Evolutionary conservation across 2,888 invertebrate species (phyloP), one percentile per base, ranked within the genome.

Genomic region (Shargacucullia verbasci): DNA sequence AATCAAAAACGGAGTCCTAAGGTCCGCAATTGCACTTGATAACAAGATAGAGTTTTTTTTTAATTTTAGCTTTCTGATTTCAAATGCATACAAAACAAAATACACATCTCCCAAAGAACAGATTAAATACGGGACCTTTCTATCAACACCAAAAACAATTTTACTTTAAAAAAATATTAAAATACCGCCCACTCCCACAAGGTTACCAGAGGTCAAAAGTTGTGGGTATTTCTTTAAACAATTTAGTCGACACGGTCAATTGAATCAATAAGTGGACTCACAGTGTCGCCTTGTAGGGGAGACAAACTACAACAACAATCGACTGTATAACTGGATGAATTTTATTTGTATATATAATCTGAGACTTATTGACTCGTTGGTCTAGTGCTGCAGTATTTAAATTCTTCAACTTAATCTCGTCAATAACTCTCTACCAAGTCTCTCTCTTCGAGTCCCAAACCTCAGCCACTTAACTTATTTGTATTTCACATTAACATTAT

Each of bases 221-320:
- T 76, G 78, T 81, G 74, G 79, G 82, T 83, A 87, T 87, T 86
- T 83, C 87, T 83, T 80, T 86, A 74, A 86, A 88, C 89, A 88
- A 89, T 90, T 89, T 86, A 81, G 70, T 68, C 82, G 86, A 81
- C 83, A 88, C 84, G 87, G 77, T 83, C 90, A 91, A 91, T 91
- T 89, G 90, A 84, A 66, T 79, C 83, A 82, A 82, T 85, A 80
- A 87, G 75, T 75, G 72, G 75, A 49, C 65, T 8, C 0, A 40
- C 52, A 55, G 35, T 48, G 63, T 38, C 34, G 27, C 66, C 66
- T 45, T 61, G 58, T 62, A 62, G 63, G 74, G 73, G 73, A 45
- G 53, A 62, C 67, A 46, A 44, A 29, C 20, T 5, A 35, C 48
- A 67, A 59, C 20, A 7, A 35, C 48, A 67, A 59, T 65, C 31